phyloP scores from a whole-genome alignment of 1,140 invertebrate species.

The Hetaerina americana region DNA sequence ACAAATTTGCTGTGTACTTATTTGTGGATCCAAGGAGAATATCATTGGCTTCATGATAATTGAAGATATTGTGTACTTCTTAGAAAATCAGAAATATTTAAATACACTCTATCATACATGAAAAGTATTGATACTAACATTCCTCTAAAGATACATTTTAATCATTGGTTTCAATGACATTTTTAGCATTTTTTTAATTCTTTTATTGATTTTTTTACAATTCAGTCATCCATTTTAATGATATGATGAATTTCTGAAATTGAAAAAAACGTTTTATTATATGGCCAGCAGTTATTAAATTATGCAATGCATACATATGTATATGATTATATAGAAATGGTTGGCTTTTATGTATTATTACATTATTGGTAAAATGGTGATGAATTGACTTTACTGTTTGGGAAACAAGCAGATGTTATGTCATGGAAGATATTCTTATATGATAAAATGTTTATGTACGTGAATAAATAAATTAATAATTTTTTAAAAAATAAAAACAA shows the following conservation, averaged over 20 bases:
- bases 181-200: neutral
- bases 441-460: neutral
- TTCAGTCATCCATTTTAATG: neutral
- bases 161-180: neutral
- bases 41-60: neutral
- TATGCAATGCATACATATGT: neutral
- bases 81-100: neutral
- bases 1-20: too few relatives aligned
- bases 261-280: neutral
- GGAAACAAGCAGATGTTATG: neutral
- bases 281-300: neutral
- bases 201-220: neutral
- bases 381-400: neutral
- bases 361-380: neutral
- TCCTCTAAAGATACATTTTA: neutral
- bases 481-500: neutral
- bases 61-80: neutral
- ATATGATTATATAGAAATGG: neutral
- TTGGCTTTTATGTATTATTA: conserved; percentile 1
- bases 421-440: neutral
- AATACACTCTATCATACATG: neutral
- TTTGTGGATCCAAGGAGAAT: neutral
- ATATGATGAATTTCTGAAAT: neutral
- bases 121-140: neutral
- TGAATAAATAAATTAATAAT: neutral